Conservation (phyloP, 2,888 invertebrate genomes). For the Aphrophora alni region DNA sequence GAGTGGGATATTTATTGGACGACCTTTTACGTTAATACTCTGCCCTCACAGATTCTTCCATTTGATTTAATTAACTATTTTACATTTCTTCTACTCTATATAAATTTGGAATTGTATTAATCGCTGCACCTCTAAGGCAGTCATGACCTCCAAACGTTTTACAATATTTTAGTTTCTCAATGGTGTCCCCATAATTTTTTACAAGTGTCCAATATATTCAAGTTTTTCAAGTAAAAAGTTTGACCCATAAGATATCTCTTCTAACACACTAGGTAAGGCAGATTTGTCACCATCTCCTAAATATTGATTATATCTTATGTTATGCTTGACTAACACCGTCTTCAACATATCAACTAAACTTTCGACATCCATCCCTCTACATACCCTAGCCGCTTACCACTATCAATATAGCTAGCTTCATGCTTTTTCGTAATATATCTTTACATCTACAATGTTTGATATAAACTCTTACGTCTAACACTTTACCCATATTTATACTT, state of each 20-base stretch:
- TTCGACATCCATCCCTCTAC: constrained; percentile 21
- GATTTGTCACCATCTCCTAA: constrained; percentile 11
- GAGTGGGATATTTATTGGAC: too few relatives aligned
- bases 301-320: not conserved
- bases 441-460: constrained; percentile 26
- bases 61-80: too few relatives aligned
- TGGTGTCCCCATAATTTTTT: constrained; percentile 41
- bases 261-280: not conserved
- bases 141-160: too few relatives aligned
- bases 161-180: too few relatives aligned
- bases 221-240: too few relatives aligned
- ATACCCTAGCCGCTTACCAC: not conserved
- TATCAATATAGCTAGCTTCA: not conserved
- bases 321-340: not conserved
- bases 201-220: constrained; percentile 12
- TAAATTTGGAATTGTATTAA: too few relatives aligned
- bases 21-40: too few relatives aligned
- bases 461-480: constrained; percentile 16
- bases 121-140: too few relatives aligned
- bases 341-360: constrained; percentile 10
- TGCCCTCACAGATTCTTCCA: too few relatives aligned
- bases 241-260: constrained; percentile 28
- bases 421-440: not conserved
- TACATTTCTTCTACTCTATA: too few relatives aligned
- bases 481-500: constrained; percentile 16